Percentiles rank a stretch among this genome's conserved stretches.
Conservation (phyloP, 2,888 invertebrate genomes). For the Nemotelus pantherinus region DNA sequence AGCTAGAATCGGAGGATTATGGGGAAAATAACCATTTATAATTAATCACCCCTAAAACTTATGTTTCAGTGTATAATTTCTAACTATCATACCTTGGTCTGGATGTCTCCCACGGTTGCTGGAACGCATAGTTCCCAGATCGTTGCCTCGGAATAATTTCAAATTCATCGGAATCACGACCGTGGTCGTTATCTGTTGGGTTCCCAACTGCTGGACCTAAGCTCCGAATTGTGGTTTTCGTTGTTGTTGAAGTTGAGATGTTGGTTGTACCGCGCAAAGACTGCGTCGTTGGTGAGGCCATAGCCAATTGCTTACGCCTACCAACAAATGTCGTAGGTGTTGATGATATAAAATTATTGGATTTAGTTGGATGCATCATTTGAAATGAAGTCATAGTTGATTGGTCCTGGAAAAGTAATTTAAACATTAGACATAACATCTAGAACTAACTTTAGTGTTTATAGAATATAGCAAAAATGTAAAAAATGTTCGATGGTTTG, state of each 20-base stretch:
- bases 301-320: conserved; percentile 54
- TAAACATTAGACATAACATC: too few relatives aligned
- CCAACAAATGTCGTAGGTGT: conserved; percentile 47
- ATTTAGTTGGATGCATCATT: conserved; percentile 42
- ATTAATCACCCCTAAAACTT: neutral
- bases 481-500: too few relatives aligned
- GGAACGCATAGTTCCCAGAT: neutral
- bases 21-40: too few relatives aligned
- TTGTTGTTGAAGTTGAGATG: conserved; percentile 30
- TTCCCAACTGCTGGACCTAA: too few relatives aligned
- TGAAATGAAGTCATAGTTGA: conserved; percentile 35
- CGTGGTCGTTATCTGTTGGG: conserved; percentile 35
- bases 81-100: neutral
- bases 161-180: conserved; percentile 55
- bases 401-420: neutral
- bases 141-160: conserved; percentile 53
- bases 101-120: conserved; percentile 7
- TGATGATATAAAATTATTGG: conserved; percentile 48
- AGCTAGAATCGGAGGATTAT: neutral
- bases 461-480: too few relatives aligned
- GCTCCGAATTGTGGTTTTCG: conserved; percentile 48
- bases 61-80: too few relatives aligned
- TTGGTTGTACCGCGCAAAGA: conserved; percentile 54
- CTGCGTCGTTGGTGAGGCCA: conserved; percentile 55
- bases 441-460: too few relatives aligned